phyloP scores from a whole-genome alignment of 2,113 vertebrate genomes.

The Orthonyx spaldingii region DNA sequence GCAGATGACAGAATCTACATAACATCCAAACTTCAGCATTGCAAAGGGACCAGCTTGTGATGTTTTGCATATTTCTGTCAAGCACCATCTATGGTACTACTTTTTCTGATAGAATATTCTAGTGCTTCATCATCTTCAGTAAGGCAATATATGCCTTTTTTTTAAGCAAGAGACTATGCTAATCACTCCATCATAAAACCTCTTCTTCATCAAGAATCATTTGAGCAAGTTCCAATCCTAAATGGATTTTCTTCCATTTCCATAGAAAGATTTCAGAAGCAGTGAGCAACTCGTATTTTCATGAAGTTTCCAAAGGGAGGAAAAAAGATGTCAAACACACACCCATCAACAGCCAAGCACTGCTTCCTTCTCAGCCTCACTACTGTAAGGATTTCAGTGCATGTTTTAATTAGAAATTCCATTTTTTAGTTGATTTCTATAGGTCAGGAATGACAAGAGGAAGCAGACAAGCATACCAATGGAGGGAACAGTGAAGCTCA shows the following conservation, averaged over 20 bases:
- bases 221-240: background rate
- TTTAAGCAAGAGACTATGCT: background rate
- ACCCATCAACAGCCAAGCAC: background rate
- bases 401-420: background rate
- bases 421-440: background rate
- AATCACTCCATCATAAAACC: background rate
- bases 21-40: background rate
- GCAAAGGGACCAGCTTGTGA: background rate
- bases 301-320: background rate
- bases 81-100: background rate
- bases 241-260: background rate
- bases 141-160: background rate
- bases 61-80: background rate
- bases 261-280: background rate
- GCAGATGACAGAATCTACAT: background rate
- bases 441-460: background rate
- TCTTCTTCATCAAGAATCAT: background rate
- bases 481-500: background rate
- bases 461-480: background rate
- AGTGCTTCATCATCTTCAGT: background rate
- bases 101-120: background rate
- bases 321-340: background rate
- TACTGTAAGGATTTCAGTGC: background rate
- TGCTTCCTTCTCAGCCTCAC: background rate
- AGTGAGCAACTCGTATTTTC: background rate